Percentiles rank a stretch among this genome's conserved stretches.
Conservation (phyloP, 1,140 invertebrate genomes). For the Coelopa frigida region DNA sequence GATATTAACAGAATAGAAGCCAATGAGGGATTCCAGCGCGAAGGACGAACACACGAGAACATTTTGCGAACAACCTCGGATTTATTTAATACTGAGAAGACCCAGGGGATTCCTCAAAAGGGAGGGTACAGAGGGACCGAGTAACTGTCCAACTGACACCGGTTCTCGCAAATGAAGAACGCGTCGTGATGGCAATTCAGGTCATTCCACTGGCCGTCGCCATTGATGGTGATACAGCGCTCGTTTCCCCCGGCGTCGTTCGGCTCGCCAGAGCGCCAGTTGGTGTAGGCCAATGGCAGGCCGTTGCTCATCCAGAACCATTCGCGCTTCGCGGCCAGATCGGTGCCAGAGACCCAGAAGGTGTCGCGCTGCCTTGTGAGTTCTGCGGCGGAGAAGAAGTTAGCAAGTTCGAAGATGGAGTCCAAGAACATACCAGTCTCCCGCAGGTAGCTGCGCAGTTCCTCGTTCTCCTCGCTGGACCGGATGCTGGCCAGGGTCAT, state of each 20-base stretch:
- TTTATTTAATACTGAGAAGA: too few species aligned
- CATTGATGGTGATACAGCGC: not conserved
- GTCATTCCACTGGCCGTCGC: not conserved
- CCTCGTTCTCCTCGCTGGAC: not conserved
- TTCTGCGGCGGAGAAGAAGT: conserved; percentile 4
- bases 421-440: conserved; percentile 12
- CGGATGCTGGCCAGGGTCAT: not conserved
- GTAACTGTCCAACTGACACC: not conserved
- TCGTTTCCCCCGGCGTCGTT: conserved; percentile 12
- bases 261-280: conserved; percentile 13
- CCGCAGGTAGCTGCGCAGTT: conserved; percentile 11
- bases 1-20: too few species aligned
- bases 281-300: conserved; percentile 19
- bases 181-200: not conserved
- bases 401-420: not conserved
- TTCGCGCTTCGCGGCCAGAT: conserved; percentile 5
- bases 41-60: too few species aligned
- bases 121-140: too few species aligned
- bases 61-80: too few species aligned
- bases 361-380: not conserved
- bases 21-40: too few species aligned
- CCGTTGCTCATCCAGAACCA: conserved; percentile 26
- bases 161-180: not conserved
- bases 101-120: too few species aligned
- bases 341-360: conserved; percentile 29